Conservation (phyloP, 2,797 vertebrate genomes). For the Pipistrellus nathusii region DNA sequence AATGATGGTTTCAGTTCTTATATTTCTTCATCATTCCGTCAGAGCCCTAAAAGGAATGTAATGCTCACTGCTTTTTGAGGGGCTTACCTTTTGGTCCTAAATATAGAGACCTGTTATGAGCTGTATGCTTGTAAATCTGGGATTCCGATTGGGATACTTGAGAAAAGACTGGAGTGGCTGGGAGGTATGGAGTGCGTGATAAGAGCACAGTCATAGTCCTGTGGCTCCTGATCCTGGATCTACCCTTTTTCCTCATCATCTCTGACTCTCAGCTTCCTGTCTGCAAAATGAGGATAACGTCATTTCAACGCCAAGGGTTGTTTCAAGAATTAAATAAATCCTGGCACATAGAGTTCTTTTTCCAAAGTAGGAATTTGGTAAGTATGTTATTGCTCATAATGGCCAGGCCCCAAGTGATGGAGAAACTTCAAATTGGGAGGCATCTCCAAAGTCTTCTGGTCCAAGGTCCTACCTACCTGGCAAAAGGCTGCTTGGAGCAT, state of each 20-base stretch:
- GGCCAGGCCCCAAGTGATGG: neutral
- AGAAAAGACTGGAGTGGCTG: neutral
- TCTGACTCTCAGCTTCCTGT: neutral
- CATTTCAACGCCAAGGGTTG: neutral
- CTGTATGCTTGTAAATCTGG: neutral
- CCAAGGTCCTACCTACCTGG: neutral
- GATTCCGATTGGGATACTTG: neutral
- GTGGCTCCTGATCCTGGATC: neutral
- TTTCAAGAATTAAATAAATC: conserved; percentile 36
- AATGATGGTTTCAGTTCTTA: conserved; percentile 68
- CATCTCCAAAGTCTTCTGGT: neutral
- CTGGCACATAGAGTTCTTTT: neutral
- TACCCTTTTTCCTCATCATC: neutral
- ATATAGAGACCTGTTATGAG: neutral
- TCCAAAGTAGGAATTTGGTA: neutral
- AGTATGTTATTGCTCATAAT: neutral
- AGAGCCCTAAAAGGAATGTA: conserved; percentile 74
- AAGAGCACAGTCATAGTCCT: neutral
- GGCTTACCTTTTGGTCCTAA: conserved; percentile 2
- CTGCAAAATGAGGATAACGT: neutral
- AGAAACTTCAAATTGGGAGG: neutral
- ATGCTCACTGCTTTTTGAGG: conserved; percentile 76
- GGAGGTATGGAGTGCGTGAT: neutral
- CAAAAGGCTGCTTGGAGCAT: neutral
- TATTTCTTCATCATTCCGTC: conserved; percentile 77